phyloP scores from a whole-genome alignment of 1,140 invertebrate species.

The Drosophila persimilis region DNA sequence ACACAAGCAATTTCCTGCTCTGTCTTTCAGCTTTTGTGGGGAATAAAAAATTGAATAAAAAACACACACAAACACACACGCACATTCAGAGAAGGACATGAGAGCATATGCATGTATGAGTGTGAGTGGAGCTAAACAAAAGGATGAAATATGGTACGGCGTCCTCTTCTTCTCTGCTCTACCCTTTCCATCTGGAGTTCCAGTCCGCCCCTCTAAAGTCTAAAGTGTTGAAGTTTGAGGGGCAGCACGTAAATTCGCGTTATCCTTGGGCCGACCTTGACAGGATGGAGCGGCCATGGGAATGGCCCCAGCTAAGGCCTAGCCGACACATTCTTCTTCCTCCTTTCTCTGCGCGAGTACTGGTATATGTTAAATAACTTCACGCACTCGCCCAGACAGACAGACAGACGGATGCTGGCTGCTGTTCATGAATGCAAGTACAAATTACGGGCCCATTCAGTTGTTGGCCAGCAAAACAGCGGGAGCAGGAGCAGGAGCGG shows the following conservation, averaged over 20 bases:
- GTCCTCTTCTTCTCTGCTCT: constrained; percentile 1
- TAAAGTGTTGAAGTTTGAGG: constrained; percentile 64
- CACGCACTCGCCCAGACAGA: constrained; percentile 54
- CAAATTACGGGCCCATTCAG: constrained; percentile 75
- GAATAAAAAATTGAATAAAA: constrained; percentile 74
- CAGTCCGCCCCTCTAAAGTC: constrained; percentile 43
- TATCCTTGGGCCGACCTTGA: constrained; percentile 78
- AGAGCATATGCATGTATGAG: constrained; percentile 39
- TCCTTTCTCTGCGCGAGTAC: constrained; percentile 20
- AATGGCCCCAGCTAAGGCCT: constrained; percentile 30
- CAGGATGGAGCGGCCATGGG: constrained; percentile 39
- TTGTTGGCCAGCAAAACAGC: constrained; percentile 36
- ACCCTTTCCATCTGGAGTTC: not conserved
- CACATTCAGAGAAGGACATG: constrained; percentile 32
- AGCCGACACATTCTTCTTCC: constrained; percentile 42
- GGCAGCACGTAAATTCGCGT: constrained; percentile 70
- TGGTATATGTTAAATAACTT: constrained; percentile 72
- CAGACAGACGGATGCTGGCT: constrained; percentile 7
- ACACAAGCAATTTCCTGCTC: constrained; percentile 65
- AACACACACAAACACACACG: constrained; percentile 22
- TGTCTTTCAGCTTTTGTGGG: constrained; percentile 38
- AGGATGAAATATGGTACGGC: constrained; percentile 71
- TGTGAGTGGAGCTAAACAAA: constrained; percentile 61
- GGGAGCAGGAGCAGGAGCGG: constrained; percentile 3
- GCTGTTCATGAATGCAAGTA: constrained; percentile 76